Conservation (phyloP, 37 sponge, comb jelly and placozoan genomes). For the Geodia barretti region DNA sequence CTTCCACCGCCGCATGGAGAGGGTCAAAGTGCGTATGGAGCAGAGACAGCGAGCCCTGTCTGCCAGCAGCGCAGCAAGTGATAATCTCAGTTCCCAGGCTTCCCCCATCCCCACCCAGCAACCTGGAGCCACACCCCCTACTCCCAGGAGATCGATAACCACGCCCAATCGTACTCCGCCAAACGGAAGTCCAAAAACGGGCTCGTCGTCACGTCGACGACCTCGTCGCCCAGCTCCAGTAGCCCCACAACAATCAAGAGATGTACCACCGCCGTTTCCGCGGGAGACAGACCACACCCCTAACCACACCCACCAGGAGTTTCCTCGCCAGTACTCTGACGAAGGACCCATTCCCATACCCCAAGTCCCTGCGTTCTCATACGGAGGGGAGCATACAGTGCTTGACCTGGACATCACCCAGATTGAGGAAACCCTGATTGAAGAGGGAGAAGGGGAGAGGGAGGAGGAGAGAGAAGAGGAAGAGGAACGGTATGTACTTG, state of each 20-base stretch:
- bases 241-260: background rate
- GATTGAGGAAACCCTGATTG: background rate
- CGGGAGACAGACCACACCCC: background rate
- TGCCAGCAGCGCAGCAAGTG: too few relatives aligned
- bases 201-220: too few relatives aligned
- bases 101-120: background rate
- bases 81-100: too few relatives aligned
- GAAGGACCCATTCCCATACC: background rate
- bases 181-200: background rate
- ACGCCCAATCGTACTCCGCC: background rate
- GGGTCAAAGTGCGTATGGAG: background rate
- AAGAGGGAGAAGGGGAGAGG: background rate
- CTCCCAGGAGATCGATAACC: background rate
- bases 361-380: too few relatives aligned
- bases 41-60: background rate
- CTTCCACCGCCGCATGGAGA: slow-evolving; percentile 39
- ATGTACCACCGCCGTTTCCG: background rate
- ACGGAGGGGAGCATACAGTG: background rate
- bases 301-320: background rate
- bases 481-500: background rate
- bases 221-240: background rate
- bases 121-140: background rate
- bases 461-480: background rate
- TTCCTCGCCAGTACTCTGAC: background rate
- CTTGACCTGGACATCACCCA: slow-evolving; percentile 28